Evolutionary conservation across 2,113 vertebrate genomes (phyloP), one percentile per base, ranked within the genome.

Genomic region (Zapornia atra): DNA sequence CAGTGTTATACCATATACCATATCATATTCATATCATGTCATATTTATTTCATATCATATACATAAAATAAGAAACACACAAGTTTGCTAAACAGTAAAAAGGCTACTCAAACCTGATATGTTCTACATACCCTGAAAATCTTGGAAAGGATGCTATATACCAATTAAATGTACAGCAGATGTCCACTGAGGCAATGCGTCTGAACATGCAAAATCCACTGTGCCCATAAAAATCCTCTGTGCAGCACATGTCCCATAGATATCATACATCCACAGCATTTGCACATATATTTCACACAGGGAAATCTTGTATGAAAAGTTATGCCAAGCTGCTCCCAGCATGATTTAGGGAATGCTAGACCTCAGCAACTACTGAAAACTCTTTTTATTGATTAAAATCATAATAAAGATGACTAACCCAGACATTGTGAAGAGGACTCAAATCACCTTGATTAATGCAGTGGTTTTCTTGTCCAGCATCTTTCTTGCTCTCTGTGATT

Each of bases 391-490:
- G 31, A 75, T 82, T 60, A 63, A 60, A 76, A 60, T 76, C 3
- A 9, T 4, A 25, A 18, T 42, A 18, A 78, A 48, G 10, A 29
- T 46, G 34, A 42, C 20, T 51, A 40, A 40, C 6, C 63, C 31
- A 82, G 48, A 33, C 18, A 20, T 40, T 29, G 10, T 40, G 57
- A 66, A 44, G 25, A 82, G 24, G 28, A 26, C 5, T 12, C 11
- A n/a, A 29, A 59, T 38, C 22, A 36, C n/a, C 33, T 29, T 40
- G 15, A 19, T 56, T 92, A 71, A 38, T 28, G 7, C 15, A 40
- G 19, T 1, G 0, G 3, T 19, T 15, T 60, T 89, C 48, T 60
- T 59, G 22, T 2, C 5, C 14, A 59, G 3, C 2, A 28, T 16
- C 15, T 54, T 51, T 34, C 10, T 63, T 36, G 8, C 20, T 63